Evolutionary conservation across 2,113 vertebrate species (phyloP), one percentile per base, ranked within the genome.

Genomic region (Tychaedon coryphoeus): DNA sequence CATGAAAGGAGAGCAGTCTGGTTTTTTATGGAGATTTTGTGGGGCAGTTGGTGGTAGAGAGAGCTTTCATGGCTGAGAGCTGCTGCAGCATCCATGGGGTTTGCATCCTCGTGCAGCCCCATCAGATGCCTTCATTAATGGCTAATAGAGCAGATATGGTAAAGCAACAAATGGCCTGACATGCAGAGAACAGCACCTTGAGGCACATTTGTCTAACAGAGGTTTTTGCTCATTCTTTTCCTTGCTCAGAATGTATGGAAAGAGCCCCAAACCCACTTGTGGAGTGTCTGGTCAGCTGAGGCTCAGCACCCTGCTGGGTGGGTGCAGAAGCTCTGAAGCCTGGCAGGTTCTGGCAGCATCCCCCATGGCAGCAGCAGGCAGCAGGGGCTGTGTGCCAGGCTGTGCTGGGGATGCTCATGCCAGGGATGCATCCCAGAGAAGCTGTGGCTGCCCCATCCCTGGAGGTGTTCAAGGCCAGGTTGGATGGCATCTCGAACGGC

Each of bases 21-120:
- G 10, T 7, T 87, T 82, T 69, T 48, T 45, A 5, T 6, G 24
- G 34, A 31, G 45, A 36, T 50, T 88, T 74, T 47, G 48, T 50
- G 8, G 8, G 36, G 23, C 20, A 9, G 8, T 40, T 33, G 77
- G 48, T 74, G 40, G 14, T 4, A 1, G 67, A 81, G 51, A 70
- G 60, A 54, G 24, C 34, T 76, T n/a, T 86, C 19, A 4, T 38
- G 42, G 76, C 73, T 42, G 34, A 71, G 79, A 72, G 74, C 76
- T 73, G 56, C 84, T 72, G 42, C n/a, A 38, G 66, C 16, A 16
- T 69, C 58, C 2, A 0, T 12, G 2, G 62, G 62, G 48, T 47
- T 94, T 93, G 91, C 72, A 86, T 76, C 56, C 67, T 81, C 60
- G 12, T 40, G 29, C 73, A 79, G 34, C 69, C 47, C 71, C 19